A percentile compares a stretch with the other conserved stretches of the same genome.
These are phyloP conservation scores for Timandra comae DNA, from an alignment of 2,888 invertebrate species.

Conservation along the genomic window DNA sequence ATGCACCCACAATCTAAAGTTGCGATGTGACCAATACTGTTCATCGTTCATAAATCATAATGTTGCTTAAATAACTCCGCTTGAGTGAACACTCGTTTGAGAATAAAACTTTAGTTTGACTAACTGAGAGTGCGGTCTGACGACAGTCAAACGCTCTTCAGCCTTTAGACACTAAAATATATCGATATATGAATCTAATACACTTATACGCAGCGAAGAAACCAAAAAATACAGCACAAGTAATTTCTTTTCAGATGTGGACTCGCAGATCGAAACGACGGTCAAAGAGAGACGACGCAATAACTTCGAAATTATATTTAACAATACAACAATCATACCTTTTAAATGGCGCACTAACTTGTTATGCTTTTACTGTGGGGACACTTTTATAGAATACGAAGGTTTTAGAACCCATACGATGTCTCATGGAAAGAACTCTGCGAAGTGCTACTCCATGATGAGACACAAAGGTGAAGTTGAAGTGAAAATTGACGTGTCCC, in stretches of 20 bases:
- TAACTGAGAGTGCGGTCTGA: too few relatives aligned
- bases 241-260: slow-evolving; percentile 64
- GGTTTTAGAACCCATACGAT: slow-evolving; percentile 56
- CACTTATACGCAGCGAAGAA: slow-evolving; percentile 4
- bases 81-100: too few relatives aligned
- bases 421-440: slow-evolving; percentile 46
- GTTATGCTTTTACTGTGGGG: slow-evolving; percentile 59
- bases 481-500: slow-evolving; percentile 58
- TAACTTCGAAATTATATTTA: slow-evolving; percentile 62
- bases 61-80: too few relatives aligned
- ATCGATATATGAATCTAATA: too few relatives aligned
- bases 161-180: too few relatives aligned
- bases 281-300: slow-evolving; percentile 51
- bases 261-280: slow-evolving; percentile 40
- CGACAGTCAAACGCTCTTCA: too few relatives aligned
- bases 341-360: slow-evolving; percentile 64
- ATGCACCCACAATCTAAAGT: too few relatives aligned
- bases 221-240: slow-evolving; percentile 43
- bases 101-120: too few relatives aligned
- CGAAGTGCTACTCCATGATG: slow-evolving; percentile 44
- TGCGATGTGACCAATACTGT: too few relatives aligned
- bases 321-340: slow-evolving; percentile 57
- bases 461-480: slow-evolving; percentile 47
- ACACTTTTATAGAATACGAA: slow-evolving; percentile 39
- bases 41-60: too few relatives aligned